phyloP scores from a whole-genome alignment of 2,888 invertebrate genomes.

The Merodon equestris region DNA sequence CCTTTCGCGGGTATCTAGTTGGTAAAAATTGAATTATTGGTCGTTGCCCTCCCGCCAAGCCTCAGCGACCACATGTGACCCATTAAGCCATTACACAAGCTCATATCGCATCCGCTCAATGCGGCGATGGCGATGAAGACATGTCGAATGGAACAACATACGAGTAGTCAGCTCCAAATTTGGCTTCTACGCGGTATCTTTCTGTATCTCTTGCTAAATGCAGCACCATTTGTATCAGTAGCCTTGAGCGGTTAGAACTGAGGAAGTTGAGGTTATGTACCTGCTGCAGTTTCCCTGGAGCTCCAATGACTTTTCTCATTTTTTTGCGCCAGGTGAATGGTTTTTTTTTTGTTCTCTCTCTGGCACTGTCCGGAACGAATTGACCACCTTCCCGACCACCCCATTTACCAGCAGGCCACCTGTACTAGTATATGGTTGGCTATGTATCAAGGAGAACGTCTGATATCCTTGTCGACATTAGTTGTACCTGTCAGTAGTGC shows the following conservation, averaged over 20 bases:
- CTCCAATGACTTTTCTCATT: too few species aligned
- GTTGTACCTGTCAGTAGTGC: conserved; percentile 30
- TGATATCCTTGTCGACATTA: conserved; percentile 40
- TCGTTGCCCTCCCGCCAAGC: conserved; percentile 15
- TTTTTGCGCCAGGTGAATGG: too few species aligned
- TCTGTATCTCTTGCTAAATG: neutral
- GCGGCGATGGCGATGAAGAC: neutral
- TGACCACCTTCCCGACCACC: too few species aligned
- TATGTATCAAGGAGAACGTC: too few species aligned
- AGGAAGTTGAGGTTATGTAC: neutral
- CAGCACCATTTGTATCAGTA: neutral
- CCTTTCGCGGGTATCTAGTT: conserved; percentile 6
- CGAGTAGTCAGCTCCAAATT: neutral
- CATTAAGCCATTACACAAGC: conserved; percentile 41
- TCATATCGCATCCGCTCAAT: conserved; percentile 6
- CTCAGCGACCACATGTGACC: conserved; percentile 30
- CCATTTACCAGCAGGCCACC: too few species aligned
- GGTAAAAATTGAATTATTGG: conserved; percentile 38
- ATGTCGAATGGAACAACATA: neutral
- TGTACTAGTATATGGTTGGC: too few species aligned
- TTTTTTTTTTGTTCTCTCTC: too few species aligned
- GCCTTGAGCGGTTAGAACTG: neutral
- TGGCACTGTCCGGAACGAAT: too few species aligned
- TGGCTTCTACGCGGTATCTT: neutral
- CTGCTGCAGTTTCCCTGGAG: neutral